These are phyloP conservation scores for Ormyrus rosae DNA, from an alignment of 2,888 invertebrate species.

Conservation along the genomic window DNA sequence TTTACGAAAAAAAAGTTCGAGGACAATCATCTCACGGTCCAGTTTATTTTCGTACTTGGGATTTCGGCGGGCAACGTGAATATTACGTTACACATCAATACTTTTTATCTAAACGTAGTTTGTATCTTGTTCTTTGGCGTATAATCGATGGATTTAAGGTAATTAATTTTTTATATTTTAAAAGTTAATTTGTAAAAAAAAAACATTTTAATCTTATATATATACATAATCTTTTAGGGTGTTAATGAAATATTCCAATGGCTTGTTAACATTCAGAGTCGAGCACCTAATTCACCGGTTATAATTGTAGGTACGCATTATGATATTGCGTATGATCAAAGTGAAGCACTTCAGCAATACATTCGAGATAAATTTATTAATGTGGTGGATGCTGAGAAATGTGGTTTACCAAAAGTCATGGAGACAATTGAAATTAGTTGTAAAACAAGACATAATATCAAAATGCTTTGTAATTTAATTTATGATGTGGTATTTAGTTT, in stretches of 20 bases:
- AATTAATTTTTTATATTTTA: neutral
- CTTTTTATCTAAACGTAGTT: conserved; percentile 94
- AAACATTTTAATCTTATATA: neutral
- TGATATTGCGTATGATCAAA: conserved; percentile 87
- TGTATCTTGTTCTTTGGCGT: conserved; percentile 97
- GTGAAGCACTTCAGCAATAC: conserved; percentile 91
- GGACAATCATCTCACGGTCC: conserved; percentile 87
- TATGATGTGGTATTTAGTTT: conserved; percentile 96
- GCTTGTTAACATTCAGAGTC: conserved; percentile 95
- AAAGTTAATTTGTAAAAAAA: conserved; percentile 66
- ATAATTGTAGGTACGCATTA: conserved; percentile 98
- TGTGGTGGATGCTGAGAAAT: conserved; percentile 96
- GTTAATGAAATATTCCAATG: conserved; percentile 94
- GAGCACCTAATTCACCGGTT: conserved; percentile 97
- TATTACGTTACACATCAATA: conserved; percentile 99
- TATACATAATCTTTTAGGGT: conserved; percentile 76
- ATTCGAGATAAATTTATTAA: conserved; percentile 93
- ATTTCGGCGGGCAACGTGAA: conserved; percentile 98
- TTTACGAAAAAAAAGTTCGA: conserved; percentile 90
- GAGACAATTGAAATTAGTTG: conserved; percentile 95
- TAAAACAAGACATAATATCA: conserved; percentile 92
- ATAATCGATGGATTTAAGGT: conserved; percentile 89
- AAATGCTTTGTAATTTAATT: conserved; percentile 91
- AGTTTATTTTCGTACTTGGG: conserved; percentile 97
- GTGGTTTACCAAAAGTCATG: conserved; percentile 93